Base-by-base conservation (phyloP, 1,140 invertebrate genomes). In the Lepidurus couesii region DNA sequence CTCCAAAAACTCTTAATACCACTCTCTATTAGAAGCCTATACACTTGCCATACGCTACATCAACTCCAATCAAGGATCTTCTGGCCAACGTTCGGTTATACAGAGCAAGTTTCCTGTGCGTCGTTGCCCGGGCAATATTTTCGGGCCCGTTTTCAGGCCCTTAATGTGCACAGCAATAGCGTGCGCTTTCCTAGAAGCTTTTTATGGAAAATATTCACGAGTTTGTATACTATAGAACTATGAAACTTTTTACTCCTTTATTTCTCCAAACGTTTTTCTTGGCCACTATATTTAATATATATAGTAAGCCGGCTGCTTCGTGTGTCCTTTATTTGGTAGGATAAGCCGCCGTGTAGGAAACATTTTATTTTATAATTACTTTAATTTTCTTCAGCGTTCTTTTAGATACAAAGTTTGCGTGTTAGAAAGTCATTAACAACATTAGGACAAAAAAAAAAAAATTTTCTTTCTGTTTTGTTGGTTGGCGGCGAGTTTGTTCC, bases 41-140 rank as follows among this genome's bases (percentile, higher is more conserved):
- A 65, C 53, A 65, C 53, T 65, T 65, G 53, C 21, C 53, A 65
- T 65, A 65, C 53, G 53, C 53, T 65, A 65, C 53, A 65, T 65
- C 53, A 65, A 65, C n/a, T 16, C 53, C 53, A 65, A 65, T 65
- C 53, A 65, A 65, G 53, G 21, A 65, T 21, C 53, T 21, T 65
- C 21, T 1, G 45, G 53, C 9, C 53, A 21, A 13, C 21, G 53
- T 65, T 34, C 34, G 34, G 53, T 13, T 65, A 65, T 9, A 65
- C 9, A 65, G 53, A 65, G 21, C 16, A 13, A 65, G 21, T 13
- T 21, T 65, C 13, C 53, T 65, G 1, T 65, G 53, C 16, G 9
- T 21, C 21, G 53, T 65, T 65, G n/a, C 21, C 53, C 21, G 3
- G 53, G 53, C 21, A 21, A 65, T 21, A 65, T 21, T 21, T 65